Conservation (phyloP, 2,888 invertebrate species). For the Galeruca laticollis region DNA sequence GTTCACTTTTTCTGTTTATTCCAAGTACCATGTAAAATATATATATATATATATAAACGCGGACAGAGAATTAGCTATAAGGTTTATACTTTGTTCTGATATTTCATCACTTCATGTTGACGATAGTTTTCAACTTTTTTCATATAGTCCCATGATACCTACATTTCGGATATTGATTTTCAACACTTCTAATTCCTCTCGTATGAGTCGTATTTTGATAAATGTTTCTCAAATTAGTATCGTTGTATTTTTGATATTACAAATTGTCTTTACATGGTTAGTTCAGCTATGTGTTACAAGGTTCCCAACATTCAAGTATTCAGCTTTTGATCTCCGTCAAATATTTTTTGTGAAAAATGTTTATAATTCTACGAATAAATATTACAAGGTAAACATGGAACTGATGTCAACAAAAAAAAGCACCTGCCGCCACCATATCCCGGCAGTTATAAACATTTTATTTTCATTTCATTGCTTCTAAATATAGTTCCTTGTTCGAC, state of each 20-base stretch:
- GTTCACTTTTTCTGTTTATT: no score
- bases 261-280: not conserved
- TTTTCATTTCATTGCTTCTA: conserved; percentile 10
- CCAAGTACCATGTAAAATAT: no score
- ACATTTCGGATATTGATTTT: no score
- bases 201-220: no score
- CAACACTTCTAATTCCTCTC: no score
- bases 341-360: not conserved
- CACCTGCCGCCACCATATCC: conserved; percentile 20
- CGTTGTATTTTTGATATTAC: not conserved
- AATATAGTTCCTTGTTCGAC: conserved; percentile 22
- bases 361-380: not conserved
- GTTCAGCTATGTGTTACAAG: conserved; percentile 1
- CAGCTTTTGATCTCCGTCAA: not conserved
- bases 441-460: conserved; percentile 3
- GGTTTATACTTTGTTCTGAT: no score
- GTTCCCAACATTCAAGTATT: not conserved
- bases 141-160: no score
- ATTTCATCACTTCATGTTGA: no score
- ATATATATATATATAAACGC: no score
- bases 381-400: conserved; percentile 19
- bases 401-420: conserved; percentile 1
- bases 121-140: no score
- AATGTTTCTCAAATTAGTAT: no score
- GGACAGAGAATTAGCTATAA: no score